A percentile compares a stretch with the other conserved stretches of the same genome.
Evolutionary conservation across 2,888 invertebrate species (phyloP).

Genomic region (Gryllus longicercus): DNA sequence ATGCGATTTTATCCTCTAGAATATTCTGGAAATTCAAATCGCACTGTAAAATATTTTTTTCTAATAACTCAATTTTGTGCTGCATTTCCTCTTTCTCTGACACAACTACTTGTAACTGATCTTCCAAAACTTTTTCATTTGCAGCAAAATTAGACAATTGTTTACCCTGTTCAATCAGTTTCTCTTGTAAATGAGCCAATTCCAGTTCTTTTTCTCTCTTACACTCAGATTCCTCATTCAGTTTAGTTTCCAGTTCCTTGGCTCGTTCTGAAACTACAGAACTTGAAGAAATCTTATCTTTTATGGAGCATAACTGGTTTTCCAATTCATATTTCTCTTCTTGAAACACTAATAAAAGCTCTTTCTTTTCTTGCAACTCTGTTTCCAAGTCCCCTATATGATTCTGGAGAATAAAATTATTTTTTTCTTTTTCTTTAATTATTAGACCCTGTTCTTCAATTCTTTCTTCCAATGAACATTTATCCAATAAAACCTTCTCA

Average conservation of each 20-base stretch:
- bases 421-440: not conserved
- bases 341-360: conserved; percentile 35
- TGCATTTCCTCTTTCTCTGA: not conserved
- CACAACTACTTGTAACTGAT: not conserved
- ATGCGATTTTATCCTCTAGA: not conserved
- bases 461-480: not conserved
- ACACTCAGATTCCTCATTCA: not conserved
- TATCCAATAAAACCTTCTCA: too few relatives aligned
- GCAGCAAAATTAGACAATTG: not conserved
- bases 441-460: not conserved
- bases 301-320: too few relatives aligned
- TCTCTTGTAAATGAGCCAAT: not conserved
- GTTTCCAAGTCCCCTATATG: conserved; percentile 45
- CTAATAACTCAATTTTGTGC: not conserved
- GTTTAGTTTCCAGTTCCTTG: not conserved
- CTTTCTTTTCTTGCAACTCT: conserved; percentile 50
- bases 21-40: not conserved
- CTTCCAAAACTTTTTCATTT: conserved; percentile 3
- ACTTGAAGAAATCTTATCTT: too few relatives aligned
- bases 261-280: too few relatives aligned
- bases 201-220: not conserved
- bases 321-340: too few relatives aligned
- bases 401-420: not conserved
- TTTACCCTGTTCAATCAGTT: not conserved
- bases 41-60: not conserved